These are phyloP conservation scores for Pteromalus puparum DNA, from an alignment of 1,140 invertebrate species.

Conservation along the genomic window DNA sequence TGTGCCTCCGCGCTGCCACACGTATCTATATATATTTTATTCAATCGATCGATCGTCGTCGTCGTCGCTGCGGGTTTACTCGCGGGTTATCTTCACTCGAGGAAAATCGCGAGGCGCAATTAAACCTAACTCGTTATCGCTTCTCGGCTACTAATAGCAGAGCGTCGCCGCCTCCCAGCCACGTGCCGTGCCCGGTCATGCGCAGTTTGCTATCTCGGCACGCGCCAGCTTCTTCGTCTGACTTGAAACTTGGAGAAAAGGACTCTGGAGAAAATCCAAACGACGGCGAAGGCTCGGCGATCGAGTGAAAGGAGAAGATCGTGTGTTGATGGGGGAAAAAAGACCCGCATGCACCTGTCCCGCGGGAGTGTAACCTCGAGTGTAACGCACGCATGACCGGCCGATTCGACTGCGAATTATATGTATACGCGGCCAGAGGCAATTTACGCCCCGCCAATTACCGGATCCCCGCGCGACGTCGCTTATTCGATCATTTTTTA, in stretches of 20 bases:
- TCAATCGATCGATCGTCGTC: no score
- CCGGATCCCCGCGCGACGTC: background rate
- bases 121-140: no score
- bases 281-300: background rate
- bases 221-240: background rate
- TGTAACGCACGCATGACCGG: background rate
- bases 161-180: background rate
- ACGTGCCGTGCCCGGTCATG: background rate
- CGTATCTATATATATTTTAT: no score
- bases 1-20: no score
- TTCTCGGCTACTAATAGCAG: no score
- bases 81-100: no score
- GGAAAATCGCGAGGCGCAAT: no score
- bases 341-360: constrained; percentile 52
- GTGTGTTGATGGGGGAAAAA: background rate
- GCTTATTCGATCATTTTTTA: no score
- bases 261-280: background rate
- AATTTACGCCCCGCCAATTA: constrained; percentile 40
- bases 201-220: constrained; percentile 42
- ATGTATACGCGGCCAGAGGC: background rate
- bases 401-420: constrained; percentile 34
- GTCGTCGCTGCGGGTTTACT: no score
- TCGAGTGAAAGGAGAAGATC: background rate
- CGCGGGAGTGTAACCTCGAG: background rate
- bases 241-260: no score